Evolutionary conservation across 1,140 invertebrate genomes (phyloP), one percentile per base, ranked within the genome.

Genomic region (Aphelinus atriplicis): DNA sequence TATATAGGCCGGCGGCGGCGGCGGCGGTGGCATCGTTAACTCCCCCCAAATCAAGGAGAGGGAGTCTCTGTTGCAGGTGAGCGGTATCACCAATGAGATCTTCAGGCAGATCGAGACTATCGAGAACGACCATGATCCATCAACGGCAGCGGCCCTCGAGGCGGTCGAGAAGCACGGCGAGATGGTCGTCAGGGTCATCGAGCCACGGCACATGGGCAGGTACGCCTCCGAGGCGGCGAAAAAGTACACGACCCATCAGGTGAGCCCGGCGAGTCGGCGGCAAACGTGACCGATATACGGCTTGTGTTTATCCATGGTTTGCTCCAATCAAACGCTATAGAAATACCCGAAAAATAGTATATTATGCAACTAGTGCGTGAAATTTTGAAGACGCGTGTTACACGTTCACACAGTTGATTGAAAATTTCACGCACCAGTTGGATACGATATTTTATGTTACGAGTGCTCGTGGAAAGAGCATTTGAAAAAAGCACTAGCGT

Each of bases 61-160:
- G 80, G 79, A 81, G 76, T 71, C 78, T 81, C 62, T 79, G 78
- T 89, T 89, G 71, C 88, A 95, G 94, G 94, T 96, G 81, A 96
- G 94, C 86, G 96, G 96, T 81, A 97, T 98, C 81, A 97, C 95
- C 84, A 95, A 94, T 81, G 96, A 97, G 89, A 96, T 97, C 87
- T 98, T 97, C 90, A 94, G 96, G 79, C 96, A 97, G 90, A 95
- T 98, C 90, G 96, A 98, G 89, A 95, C 95, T 76, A 94, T 97
- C 76, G 96, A 97, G 89, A 97, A 97, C 88, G 96, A 97, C 87
- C 95, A 96, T 89, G 96, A 97, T 88, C 93, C 94, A 61, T 95
- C 94, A 72, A 96, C 95, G 77, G 95, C 95, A 65, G 95, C 95
- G 55, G 95, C 95, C 61, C 90, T 97, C 85, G 95, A 96, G 89